These are phyloP conservation scores for Xerus inauris DNA, from an alignment of 2,113 vertebrate genomes.

Conservation along the genomic window DNA sequence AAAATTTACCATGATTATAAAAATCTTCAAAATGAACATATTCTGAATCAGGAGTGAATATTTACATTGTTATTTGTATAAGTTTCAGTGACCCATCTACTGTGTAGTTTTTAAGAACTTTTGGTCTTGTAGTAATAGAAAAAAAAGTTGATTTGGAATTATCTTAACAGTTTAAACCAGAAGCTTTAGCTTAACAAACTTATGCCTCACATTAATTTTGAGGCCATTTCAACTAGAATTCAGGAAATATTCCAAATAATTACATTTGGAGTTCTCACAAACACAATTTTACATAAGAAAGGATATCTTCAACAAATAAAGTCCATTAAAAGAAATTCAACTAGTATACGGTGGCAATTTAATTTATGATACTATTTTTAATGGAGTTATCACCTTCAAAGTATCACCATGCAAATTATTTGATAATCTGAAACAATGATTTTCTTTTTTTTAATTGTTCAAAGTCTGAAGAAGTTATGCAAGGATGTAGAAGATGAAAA, in stretches of 20 bases:
- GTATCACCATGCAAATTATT: slow-evolving; percentile 52
- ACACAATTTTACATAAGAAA: slow-evolving; percentile 24
- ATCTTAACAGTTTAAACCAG: background rate
- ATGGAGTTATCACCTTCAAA: slow-evolving; percentile 54
- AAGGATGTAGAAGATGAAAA: slow-evolving; percentile 59
- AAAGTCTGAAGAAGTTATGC: slow-evolving; percentile 21
- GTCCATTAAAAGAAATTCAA: slow-evolving; percentile 61
- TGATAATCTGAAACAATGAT: slow-evolving; percentile 51
- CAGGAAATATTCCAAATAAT: slow-evolving; percentile 18
- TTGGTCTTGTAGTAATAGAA: background rate
- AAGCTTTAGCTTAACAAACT: background rate
- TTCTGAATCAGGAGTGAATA: background rate
- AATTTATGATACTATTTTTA: slow-evolving; percentile 26
- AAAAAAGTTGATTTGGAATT: slow-evolving; percentile 28
- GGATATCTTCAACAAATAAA: slow-evolving; percentile 45
- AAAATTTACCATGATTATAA: background rate
- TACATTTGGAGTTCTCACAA: slow-evolving; percentile 27
- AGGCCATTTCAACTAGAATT: background rate
- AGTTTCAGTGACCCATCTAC: background rate
- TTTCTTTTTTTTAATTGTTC: slow-evolving; percentile 33
- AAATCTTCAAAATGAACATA: background rate
- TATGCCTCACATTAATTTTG: background rate
- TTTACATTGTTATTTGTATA: background rate
- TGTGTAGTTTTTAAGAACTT: background rate
- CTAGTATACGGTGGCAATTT: slow-evolving; percentile 47